Base-by-base conservation (phyloP, 1,140 invertebrate species). In the Frieseomelitta varia region DNA sequence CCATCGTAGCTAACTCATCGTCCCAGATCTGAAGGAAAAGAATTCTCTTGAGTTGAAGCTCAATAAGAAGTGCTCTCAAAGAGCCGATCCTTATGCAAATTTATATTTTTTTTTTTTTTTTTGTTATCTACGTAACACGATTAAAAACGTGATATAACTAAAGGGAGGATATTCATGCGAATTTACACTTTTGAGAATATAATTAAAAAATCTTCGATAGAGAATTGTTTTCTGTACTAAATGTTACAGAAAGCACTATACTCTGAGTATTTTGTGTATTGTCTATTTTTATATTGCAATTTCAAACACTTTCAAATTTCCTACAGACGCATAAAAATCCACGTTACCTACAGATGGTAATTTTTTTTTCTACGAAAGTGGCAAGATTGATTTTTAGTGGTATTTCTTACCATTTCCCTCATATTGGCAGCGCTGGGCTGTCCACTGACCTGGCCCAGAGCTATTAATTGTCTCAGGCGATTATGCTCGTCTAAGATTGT, bases 401-500 rank as follows among this genome's bases (percentile, higher is more conserved):
- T 19, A 27, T 21, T 69, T 61, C 84, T 94, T 94, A 97, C 97
- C 96, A 98, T 97, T 95, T 98, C 97, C 94, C 96, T 96, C 96
- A 97, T 97, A 94, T 98, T 98, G 88, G 97, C 97, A 4, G 97
- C 96, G 55, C 96, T 96, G 47, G 97, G 96, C 90, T 98, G 97
- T 67, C 97, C 97, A 79, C 95, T 96, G 90, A 98, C 96, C 91
- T 96, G 96, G 65, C 97, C 97, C 73, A 97, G 95, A 81, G 97
- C 97, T 81, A 98, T 97, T n/a, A 96, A 94, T 92, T 97, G 97
- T 92, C 98, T 94, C 56, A 97, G 95, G 83, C 96, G 95, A 95
- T 98, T 98, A 95, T 98, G 98, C 87, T 96, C 95, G 90, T 97
- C 96, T 76, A 98, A 95, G 87, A 98, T 97, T 55, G 95, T 95